phyloP scores from a whole-genome alignment of 2,888 invertebrate species.

The Anticlea derivata region DNA sequence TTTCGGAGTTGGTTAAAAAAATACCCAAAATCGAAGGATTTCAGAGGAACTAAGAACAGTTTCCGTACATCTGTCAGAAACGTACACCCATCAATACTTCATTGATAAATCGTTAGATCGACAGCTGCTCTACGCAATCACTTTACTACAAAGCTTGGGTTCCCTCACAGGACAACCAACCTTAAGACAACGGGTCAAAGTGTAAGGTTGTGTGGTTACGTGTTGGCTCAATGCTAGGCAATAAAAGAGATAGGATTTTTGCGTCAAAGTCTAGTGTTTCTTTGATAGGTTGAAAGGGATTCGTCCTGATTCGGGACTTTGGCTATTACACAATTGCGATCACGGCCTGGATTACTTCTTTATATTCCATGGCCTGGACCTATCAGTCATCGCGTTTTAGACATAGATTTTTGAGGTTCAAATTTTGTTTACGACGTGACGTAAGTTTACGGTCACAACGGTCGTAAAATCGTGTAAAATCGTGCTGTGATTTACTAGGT shows the following conservation, averaged over 20 bases:
- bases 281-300: constrained; percentile 9
- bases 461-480: no score
- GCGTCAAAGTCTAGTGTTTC: constrained; percentile 11
- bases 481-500: no score
- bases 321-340: background rate
- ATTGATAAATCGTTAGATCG: constrained; percentile 31
- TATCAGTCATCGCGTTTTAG: no score
- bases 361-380: no score
- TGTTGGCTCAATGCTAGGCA: constrained; percentile 21
- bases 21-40: background rate
- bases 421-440: no score
- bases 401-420: no score
- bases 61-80: constrained; percentile 21
- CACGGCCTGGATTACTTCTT: background rate
- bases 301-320: background rate
- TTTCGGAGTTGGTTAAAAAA: background rate
- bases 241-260: constrained; percentile 13
- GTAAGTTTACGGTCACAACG: no score
- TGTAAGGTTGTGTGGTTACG: background rate
- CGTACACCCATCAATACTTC: constrained; percentile 26
- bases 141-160: constrained; percentile 18
- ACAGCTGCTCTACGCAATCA: constrained; percentile 31
- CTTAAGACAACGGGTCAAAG: constrained; percentile 7
- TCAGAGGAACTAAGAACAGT: background rate
- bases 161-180: constrained; percentile 1